phyloP scores from a whole-genome alignment of 2,888 invertebrate species.

The Sesia apiformis region DNA sequence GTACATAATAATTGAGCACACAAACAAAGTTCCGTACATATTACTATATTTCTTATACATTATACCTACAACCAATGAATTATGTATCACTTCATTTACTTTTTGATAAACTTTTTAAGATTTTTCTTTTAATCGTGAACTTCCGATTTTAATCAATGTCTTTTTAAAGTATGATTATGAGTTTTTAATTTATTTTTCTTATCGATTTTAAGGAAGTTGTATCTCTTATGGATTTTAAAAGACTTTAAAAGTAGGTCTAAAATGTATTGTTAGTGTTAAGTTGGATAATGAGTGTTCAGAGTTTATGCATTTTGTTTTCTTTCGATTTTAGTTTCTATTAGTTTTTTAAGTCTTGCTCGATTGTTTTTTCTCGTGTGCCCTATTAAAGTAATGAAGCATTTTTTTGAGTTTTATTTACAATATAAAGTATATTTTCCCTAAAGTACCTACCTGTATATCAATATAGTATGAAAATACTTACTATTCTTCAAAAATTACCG shows the following conservation, averaged over 20 bases:
- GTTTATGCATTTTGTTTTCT: slow-evolving; percentile 29
- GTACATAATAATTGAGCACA: slow-evolving; percentile 45
- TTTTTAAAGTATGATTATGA: slow-evolving; percentile 64
- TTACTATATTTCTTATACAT: slow-evolving; percentile 3
- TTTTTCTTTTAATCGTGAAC: slow-evolving; percentile 67
- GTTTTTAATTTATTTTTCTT: slow-evolving; percentile 34
- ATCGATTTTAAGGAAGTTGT: too few relatives aligned
- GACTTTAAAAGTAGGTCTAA: slow-evolving; percentile 7
- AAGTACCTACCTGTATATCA: too few relatives aligned
- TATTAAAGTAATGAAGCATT: slow-evolving; percentile 33
- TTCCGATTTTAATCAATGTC: slow-evolving; percentile 48
- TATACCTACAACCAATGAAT: slow-evolving; percentile 30
- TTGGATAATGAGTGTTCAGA: slow-evolving; percentile 17
- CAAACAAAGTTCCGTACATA: slow-evolving; percentile 6
- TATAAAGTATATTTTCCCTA: not conserved
- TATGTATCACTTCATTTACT: slow-evolving; percentile 55
- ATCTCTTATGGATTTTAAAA: slow-evolving; percentile 45
- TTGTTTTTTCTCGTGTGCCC: slow-evolving; percentile 51
- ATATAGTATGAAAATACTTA: too few relatives aligned
- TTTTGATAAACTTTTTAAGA: slow-evolving; percentile 18
- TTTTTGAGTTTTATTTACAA: not conserved
- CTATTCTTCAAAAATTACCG: too few relatives aligned
- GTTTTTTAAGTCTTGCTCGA: slow-evolving; percentile 41
- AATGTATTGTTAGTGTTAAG: not conserved
- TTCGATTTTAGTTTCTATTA: slow-evolving; percentile 27